These are phyloP conservation scores for Chironomus tentans DNA, from an alignment of 2,888 invertebrate genomes.

Conservation along the genomic window DNA sequence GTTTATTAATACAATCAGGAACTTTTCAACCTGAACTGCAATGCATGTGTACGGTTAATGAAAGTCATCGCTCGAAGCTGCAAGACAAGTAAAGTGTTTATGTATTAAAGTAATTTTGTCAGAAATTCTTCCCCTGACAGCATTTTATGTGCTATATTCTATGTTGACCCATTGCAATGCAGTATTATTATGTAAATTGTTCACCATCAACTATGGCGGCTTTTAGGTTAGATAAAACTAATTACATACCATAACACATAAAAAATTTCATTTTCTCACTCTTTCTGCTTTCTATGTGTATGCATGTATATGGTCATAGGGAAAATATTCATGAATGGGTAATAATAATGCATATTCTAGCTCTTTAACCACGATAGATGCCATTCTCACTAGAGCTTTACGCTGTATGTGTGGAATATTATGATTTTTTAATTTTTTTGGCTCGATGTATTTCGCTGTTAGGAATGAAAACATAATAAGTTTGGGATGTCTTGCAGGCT, in stretches of 20 bases:
- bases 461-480: no score
- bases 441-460: no score
- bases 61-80: no score
- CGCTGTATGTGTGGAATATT: no score
- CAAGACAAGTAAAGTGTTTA: no score
- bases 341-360: neutral
- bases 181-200: slow-evolving; percentile 15
- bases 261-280: neutral
- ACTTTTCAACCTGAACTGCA: no score
- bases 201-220: slow-evolving; percentile 13
- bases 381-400: no score
- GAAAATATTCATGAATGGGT: neutral
- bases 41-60: no score
- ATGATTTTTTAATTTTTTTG: no score
- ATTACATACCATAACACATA: neutral
- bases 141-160: neutral
- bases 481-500: no score
- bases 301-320: neutral
- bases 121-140: neutral
- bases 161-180: neutral
- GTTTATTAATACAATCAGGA: no score
- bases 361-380: no score
- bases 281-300: neutral
- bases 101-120: neutral
- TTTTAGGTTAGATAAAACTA: slow-evolving; percentile 14